These are phyloP conservation scores for Solea solea DNA, from an alignment of 2,113 vertebrate species.

Conservation along the genomic window DNA sequence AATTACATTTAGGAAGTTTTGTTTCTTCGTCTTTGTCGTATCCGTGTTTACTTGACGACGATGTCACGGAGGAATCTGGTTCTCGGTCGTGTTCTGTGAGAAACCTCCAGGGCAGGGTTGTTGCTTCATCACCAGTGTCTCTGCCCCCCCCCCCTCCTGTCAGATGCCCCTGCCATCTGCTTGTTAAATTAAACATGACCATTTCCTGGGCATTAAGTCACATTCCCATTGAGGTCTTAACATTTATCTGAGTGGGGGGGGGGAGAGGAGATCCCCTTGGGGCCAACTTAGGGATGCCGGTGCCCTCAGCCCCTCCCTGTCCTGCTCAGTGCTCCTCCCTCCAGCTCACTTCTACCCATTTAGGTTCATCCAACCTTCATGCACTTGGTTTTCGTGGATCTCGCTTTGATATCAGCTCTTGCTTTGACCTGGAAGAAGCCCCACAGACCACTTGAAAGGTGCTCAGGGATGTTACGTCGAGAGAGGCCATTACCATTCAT, in stretches of 20 bases:
- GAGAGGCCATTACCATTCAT: conserved; percentile 77
- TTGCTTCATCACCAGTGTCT: conserved; percentile 69
- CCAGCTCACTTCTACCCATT: conserved; percentile 12
- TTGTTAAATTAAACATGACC: conserved; percentile 86
- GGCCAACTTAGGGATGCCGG: conserved; percentile 70
- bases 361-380: conserved; percentile 33
- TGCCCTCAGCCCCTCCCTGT: conserved; percentile 43
- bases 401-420: conserved; percentile 54
- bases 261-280: conserved; percentile 69
- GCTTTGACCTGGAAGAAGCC: conserved; percentile 64
- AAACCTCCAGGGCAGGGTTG: conserved; percentile 70
- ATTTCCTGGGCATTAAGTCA: conserved; percentile 83
- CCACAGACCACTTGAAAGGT: conserved; percentile 61
- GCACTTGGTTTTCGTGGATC: conserved; percentile 41
- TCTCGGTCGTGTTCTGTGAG: conserved; percentile 54
- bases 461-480: conserved; percentile 68
- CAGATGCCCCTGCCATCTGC: conserved; percentile 80
- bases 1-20: background rate
- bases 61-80: conserved; percentile 24
- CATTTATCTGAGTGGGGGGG: conserved; percentile 74
- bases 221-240: conserved; percentile 76
- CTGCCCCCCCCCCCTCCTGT: conserved; percentile 36
- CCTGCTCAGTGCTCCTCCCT: conserved; percentile 15
- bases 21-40: too few relatives aligned
- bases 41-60: conserved; percentile 58